Conservation (phyloP, 2,797 vertebrate genomes). For the Benthosema pterotum region DNA sequence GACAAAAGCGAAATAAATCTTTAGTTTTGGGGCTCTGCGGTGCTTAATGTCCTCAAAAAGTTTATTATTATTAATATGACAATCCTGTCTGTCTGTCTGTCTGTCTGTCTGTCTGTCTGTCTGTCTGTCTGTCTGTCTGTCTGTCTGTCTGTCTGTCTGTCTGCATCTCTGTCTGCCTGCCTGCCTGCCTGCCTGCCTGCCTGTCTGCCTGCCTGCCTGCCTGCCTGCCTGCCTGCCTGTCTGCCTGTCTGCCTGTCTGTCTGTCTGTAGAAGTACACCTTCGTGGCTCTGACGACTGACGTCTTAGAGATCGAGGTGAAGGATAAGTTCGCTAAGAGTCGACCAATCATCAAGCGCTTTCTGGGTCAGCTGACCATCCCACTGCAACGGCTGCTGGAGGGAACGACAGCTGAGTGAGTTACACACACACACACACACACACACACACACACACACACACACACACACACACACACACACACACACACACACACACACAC, state of each 20-base stretch:
- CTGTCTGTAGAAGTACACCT: constrained; percentile 90
- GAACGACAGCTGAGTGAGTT: constrained; percentile 89
- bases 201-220: too few species aligned
- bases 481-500: background rate
- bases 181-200: too few species aligned
- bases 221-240: background rate
- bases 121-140: too few species aligned
- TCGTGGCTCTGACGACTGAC: constrained; percentile 94
- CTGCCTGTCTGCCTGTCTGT: background rate
- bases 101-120: too few species aligned
- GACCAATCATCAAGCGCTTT: constrained; percentile 97
- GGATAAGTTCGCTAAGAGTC: constrained; percentile 97
- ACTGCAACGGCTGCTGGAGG: constrained; percentile 91
- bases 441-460: background rate
- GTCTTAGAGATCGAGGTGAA: constrained; percentile 95
- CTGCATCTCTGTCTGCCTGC: background rate
- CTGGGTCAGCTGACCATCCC: constrained; percentile 94
- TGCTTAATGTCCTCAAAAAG: too few species aligned
- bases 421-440: background rate
- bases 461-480: background rate
- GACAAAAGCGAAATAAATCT: too few species aligned
- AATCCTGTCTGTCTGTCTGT: too few species aligned
- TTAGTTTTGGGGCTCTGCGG: too few species aligned
- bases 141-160: background rate
- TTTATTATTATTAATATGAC: too few species aligned